Percentiles rank a stretch among this genome's conserved stretches.
phyloP scores from a whole-genome alignment of 2,888 invertebrate species.

The Oscheius sp. region DNA sequence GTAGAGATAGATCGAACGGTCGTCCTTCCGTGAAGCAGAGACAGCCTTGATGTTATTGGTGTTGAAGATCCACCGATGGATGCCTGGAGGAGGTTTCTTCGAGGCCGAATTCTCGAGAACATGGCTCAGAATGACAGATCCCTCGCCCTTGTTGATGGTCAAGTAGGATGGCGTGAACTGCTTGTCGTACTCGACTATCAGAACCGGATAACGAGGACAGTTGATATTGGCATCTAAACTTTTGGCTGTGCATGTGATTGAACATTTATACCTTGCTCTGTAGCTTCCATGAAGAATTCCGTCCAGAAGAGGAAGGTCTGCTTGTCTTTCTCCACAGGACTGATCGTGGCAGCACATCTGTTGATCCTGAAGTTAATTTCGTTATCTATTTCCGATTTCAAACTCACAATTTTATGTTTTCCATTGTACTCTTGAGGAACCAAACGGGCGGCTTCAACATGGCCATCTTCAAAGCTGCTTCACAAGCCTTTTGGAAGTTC shows the following conservation, averaged over 20 bases:
- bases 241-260: too few relatives aligned
- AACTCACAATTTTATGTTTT: constrained; percentile 85
- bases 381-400: constrained; percentile 93
- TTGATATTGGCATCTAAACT: constrained; percentile 79
- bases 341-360: constrained; percentile 78
- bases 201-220: constrained; percentile 72
- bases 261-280: constrained; percentile 76
- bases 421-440: constrained; percentile 92
- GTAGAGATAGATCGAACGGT: constrained; percentile 93
- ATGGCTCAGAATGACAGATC: constrained; percentile 90
- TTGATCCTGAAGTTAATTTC: constrained; percentile 90
- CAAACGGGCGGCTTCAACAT: constrained; percentile 74
- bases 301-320: constrained; percentile 75
- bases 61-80: constrained; percentile 87
- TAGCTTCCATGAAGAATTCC: constrained; percentile 96
- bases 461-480: constrained; percentile 84
- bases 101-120: constrained; percentile 75
- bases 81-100: constrained; percentile 66
- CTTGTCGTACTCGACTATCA: constrained; percentile 90
- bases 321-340: constrained; percentile 60
- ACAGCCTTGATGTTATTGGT: constrained; percentile 87
- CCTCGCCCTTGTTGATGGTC: constrained; percentile 92
- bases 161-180: constrained; percentile 91
- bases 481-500: constrained; percentile 94
- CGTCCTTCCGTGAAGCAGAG: constrained; percentile 89